Percentiles rank a stretch among this genome's conserved stretches.
Evolutionary conservation across 2,113 vertebrate genomes (phyloP).

Genomic region (Heptranchias perlo): DNA sequence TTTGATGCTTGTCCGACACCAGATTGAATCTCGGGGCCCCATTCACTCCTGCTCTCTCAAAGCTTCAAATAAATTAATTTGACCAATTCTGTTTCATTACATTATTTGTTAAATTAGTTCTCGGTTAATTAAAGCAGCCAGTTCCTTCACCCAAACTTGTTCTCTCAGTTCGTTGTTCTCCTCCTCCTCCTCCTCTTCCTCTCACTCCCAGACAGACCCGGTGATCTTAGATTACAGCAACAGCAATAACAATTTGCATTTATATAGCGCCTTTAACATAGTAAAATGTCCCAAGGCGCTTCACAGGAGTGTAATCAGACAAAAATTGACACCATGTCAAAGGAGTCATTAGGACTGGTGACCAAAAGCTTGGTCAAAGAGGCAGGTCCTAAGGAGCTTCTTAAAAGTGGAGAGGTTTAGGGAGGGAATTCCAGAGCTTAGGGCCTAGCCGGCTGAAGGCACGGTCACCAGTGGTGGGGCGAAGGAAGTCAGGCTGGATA

Average conservation of each 20-base stretch:
- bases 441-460: background rate
- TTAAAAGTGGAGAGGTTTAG: too few relatives aligned
- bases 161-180: background rate
- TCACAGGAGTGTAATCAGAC: too few relatives aligned
- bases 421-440: too few relatives aligned
- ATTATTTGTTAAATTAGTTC: background rate
- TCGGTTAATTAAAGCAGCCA: background rate
- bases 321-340: too few relatives aligned
- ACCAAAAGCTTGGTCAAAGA: too few relatives aligned
- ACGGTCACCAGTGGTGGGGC: too few relatives aligned
- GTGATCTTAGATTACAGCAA: background rate
- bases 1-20: background rate
- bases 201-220: background rate
- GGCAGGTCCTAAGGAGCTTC: too few relatives aligned
- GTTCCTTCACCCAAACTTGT: background rate
- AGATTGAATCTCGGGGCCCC: background rate
- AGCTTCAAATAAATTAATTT: background rate
- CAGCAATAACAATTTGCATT: too few relatives aligned
- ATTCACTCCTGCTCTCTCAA: background rate
- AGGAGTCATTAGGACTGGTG: too few relatives aligned
- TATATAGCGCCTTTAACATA: too few relatives aligned
- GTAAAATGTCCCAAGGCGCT: too few relatives aligned
- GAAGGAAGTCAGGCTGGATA: too few relatives aligned
- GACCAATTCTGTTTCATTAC: background rate
- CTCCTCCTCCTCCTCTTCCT: background rate